Base-by-base conservation (phyloP, 2,113 vertebrate species). In the Perca fluviatilis region DNA sequence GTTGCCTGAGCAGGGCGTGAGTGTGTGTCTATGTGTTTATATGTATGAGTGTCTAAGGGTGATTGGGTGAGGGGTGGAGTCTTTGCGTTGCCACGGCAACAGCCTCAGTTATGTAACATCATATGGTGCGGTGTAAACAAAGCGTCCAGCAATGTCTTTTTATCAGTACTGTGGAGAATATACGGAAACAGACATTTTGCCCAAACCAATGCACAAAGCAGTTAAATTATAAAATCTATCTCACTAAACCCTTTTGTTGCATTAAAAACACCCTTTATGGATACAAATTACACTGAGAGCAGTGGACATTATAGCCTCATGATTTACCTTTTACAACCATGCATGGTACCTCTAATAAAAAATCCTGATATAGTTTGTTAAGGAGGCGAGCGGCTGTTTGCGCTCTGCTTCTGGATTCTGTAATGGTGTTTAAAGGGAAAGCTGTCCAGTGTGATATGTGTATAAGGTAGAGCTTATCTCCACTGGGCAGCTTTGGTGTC, bases 31-130 rank as follows among this genome's bases (percentile, higher is more conserved):
- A 53, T 54, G 40, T 57, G 12, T 23, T 14, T 54, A 13, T 50
- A 13, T 54, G 57, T 63, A 3, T 65, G 71, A 21, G 50, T 61
- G 87, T 77, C 13, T 54, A 67, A 60, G 33, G 74, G 56, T 64
- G 57, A 51, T 25, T 73, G 47, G 7, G 30, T 15, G 25, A n/a
- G 54, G 80, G 71, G 80, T 58, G 83, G 82, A 83, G 83, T 88
- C 79, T 53, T 57, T 36, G 18, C 46, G 89, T 94, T 92, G 53
- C 92, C 76, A 46, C 53, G 75, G 92, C 87, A 94, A 95, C 93
- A 89, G 85, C 73, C 86, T 92, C 72, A 5, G 93, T 96, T 95
- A 95, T 91, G 91, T 93, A 96, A 95, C 91, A 90, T 89, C 79
- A 88, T 88, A 84, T 76, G 86, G 71, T 76, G 82, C 49, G 40